Conservation (phyloP, 2,113 vertebrate species). For the Melozone crissalis region DNA sequence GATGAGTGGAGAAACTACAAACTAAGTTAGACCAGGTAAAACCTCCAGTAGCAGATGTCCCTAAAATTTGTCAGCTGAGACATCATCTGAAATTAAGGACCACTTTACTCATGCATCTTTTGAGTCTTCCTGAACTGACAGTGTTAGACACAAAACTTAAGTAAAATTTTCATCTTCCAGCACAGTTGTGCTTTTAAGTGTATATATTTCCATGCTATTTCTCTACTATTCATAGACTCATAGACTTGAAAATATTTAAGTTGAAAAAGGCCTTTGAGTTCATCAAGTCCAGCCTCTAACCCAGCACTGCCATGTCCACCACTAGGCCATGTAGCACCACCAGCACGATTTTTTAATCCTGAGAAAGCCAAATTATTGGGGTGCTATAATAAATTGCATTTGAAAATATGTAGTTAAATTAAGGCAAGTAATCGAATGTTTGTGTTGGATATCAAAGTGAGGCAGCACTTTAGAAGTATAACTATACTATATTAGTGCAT, state of each 20-base stretch:
- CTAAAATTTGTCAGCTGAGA: neutral
- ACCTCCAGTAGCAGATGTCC: neutral
- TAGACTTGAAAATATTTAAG: neutral
- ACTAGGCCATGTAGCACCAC: too few species aligned
- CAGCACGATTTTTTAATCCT: neutral
- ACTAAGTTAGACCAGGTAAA: neutral
- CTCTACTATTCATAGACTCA: neutral
- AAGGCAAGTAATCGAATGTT: neutral
- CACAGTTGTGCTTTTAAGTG: neutral
- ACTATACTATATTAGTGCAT: too few species aligned
- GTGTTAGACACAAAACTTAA: neutral
- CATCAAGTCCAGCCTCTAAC: neutral
- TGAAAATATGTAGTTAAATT: neutral
- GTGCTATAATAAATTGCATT: neutral
- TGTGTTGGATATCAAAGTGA: neutral
- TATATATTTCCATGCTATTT: neutral
- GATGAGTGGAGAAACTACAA: neutral
- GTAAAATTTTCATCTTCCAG: neutral
- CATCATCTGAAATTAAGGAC: neutral
- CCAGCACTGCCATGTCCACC: neutral
- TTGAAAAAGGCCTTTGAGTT: neutral
- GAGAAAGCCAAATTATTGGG: neutral
- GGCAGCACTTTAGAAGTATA: neutral
- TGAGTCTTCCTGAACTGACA: neutral
- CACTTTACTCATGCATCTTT: neutral